Percentiles rank a stretch among this genome's conserved stretches.
Evolutionary conservation across 2,113 vertebrate genomes (phyloP).

Genomic region (Xyliphius kryptos): DNA sequence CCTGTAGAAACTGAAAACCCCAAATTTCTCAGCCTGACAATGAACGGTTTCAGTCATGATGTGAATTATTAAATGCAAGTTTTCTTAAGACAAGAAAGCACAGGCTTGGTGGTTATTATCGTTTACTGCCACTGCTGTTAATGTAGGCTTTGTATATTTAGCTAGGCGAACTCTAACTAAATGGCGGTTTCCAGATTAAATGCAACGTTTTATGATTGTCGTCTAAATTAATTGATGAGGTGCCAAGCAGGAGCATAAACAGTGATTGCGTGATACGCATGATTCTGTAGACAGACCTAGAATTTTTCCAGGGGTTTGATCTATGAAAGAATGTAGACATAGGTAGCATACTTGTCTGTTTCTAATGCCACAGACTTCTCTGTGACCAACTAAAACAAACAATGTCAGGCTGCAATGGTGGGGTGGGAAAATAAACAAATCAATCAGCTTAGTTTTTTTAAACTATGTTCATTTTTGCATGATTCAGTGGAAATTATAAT

Average conservation of each 20-base stretch:
- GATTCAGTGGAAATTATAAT: conserved; percentile 35
- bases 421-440: conserved; percentile 37
- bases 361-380: no score
- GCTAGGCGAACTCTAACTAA: conserved; percentile 30
- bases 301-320: conserved; percentile 29
- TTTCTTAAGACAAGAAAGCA: conserved; percentile 23
- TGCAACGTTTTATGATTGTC: conserved; percentile 33
- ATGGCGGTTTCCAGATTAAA: conserved; percentile 34
- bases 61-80: conserved; percentile 29
- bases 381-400: conserved; percentile 43
- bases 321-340: conserved; percentile 34
- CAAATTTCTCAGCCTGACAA: conserved; percentile 19
- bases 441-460: conserved; percentile 21
- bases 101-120: conserved; percentile 25
- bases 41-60: conserved; percentile 20
- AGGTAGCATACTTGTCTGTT: conserved; percentile 32
- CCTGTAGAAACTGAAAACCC: conserved; percentile 11
- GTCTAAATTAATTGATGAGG: conserved; percentile 33
- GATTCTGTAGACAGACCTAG: conserved; percentile 6
- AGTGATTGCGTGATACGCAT: conserved; percentile 17
- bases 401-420: conserved; percentile 35
- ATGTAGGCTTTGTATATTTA: conserved; percentile 41
- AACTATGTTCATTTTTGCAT: conserved; percentile 25
- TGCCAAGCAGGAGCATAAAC: conserved; percentile 30
- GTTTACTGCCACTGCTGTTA: conserved; percentile 36